These are phyloP conservation scores for Poecilia gillii DNA, from an alignment of 2,797 vertebrate genomes.

Conservation along the genomic window DNA sequence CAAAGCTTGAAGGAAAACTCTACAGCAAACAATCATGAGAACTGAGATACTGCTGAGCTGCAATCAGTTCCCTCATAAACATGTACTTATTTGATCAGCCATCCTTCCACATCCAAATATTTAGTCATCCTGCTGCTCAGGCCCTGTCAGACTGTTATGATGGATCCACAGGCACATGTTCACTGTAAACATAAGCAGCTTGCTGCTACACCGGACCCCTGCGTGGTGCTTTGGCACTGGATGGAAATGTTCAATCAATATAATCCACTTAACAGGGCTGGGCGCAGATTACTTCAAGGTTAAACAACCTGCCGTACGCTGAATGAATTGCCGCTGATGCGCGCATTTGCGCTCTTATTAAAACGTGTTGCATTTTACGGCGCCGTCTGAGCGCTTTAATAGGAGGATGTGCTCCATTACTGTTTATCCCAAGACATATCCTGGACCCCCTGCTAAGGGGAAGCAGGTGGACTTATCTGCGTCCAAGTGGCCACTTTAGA, in stretches of 20 bases:
- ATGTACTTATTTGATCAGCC: conserved; percentile 30
- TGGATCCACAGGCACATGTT: conserved; percentile 54
- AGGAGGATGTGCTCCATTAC: background rate
- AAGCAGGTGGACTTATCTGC: conserved; percentile 57
- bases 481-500: conserved; percentile 19
- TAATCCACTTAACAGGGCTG: conserved; percentile 70
- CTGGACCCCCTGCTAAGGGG: conserved; percentile 40
- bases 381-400: background rate
- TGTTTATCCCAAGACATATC: conserved; percentile 43
- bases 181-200: conserved; percentile 62
- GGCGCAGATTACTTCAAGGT: conserved; percentile 69
- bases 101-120: conserved; percentile 27
- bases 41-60: conserved; percentile 21
- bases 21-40: conserved; percentile 4
- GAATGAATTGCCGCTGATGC: conserved; percentile 50
- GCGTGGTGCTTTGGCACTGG: conserved; percentile 50
- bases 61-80: conserved; percentile 36
- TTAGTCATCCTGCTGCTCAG: conserved; percentile 30
- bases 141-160: conserved; percentile 19
- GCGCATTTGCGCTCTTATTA: conserved; percentile 16
- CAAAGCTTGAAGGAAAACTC: conserved; percentile 26
- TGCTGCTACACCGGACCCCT: conserved; percentile 35
- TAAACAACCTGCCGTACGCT: conserved; percentile 47
- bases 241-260: conserved; percentile 65
- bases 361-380: conserved; percentile 45